Evolutionary conservation across 2,888 invertebrate genomes (phyloP), one percentile per base, ranked within the genome.

Genomic region (Chymomyza caudatula): DNA sequence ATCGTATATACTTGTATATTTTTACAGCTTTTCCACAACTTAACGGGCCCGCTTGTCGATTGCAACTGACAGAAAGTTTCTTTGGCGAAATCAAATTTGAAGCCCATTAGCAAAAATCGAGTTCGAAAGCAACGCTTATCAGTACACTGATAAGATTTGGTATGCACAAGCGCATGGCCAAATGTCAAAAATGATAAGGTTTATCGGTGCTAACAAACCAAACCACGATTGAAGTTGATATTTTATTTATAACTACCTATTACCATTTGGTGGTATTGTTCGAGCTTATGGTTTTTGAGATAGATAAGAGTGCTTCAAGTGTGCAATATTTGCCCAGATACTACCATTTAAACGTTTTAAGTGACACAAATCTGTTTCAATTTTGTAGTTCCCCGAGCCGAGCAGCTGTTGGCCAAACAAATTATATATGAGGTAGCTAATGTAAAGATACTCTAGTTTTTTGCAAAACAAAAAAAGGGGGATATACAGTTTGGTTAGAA

Each of bases 41-140:
- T 22, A 4, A 54, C 19, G 8, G 15, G 56, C 8, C 19, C 43
- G 74, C 37, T 37, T 47, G 52, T 20, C 49, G 52, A 44, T 47
- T 23, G 47, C 42, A 62, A 71, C 70, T 71, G 70, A 17, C 19
- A 23, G 49, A 4, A 17, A 1, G 55, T 22, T 1, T 19, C n/a
- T 25, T 4, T 22, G 53, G 13, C 52, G 53, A 61, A 56, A 11
- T 67, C 19, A 47, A 42, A 44, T 70, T 58, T 67, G 43, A 61
- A 47, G 11, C 47, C 44, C 23, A 15, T 6, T 57, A 58, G 25
- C 51, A 58, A 51, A 47, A 52, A 20, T 54, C 11, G 13, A 29
- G 29, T 29, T 42, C 2, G 54, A 8, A 5, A 4, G 8, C 17
- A 2, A 13, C n/a, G 56, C 43, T 43, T 67, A 67, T 67, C 68